Conservation (phyloP, 2,888 invertebrate genomes). For the Cantharis rufa region DNA sequence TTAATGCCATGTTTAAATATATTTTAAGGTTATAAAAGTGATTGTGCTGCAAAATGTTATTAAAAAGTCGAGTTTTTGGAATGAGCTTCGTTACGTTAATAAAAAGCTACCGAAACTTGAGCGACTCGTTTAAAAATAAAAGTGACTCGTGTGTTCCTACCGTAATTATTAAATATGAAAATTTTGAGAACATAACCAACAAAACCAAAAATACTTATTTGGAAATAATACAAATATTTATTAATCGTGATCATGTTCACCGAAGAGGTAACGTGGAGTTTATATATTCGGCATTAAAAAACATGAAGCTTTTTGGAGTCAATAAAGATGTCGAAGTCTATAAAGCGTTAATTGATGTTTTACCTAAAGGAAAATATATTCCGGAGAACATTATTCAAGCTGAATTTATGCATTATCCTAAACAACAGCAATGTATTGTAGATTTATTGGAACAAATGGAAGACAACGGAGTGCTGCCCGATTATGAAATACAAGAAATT, state of each 20-base stretch:
- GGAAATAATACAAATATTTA: conserved; percentile 75
- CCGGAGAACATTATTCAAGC: conserved; percentile 82
- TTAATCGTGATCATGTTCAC: conserved; percentile 64
- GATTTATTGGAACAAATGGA: conserved; percentile 95
- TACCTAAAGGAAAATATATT: conserved; percentile 89
- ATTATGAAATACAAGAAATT: conserved; percentile 83
- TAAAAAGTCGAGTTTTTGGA: not conserved
- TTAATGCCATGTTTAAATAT: not conserved
- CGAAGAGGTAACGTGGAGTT: conserved; percentile 92
- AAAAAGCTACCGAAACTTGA: not conserved
- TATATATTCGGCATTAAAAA: conserved; percentile 84
- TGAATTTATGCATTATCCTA: conserved; percentile 92
- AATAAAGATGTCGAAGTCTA: conserved; percentile 85
- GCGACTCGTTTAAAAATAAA: not conserved
- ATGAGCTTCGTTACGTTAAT: not conserved
- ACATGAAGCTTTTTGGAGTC: conserved; percentile 89
- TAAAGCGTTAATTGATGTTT: conserved; percentile 79
- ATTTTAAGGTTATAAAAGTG: not conserved
- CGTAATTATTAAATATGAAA: conserved; percentile 47
- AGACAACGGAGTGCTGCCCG: conserved; percentile 89
- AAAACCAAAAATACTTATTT: conserved; percentile 73
- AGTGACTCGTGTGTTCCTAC: not conserved
- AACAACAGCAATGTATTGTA: conserved; percentile 92
- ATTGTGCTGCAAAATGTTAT: not conserved
- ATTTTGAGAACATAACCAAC: conserved; percentile 58